These are phyloP conservation scores for Hylyphantes graminicola DNA, from an alignment of 1,140 invertebrate species.

Conservation along the genomic window DNA sequence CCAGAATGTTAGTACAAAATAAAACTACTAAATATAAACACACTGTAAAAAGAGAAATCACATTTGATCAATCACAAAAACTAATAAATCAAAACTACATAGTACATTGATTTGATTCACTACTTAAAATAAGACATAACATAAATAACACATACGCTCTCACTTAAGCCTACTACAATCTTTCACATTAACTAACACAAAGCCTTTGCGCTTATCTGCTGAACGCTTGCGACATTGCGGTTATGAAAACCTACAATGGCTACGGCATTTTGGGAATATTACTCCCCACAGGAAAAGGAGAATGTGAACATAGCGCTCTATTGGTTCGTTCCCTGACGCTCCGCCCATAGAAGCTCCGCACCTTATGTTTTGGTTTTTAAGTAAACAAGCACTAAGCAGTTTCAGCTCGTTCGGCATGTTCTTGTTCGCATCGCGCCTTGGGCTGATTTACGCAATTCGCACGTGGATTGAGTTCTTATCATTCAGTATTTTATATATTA, in stretches of 20 bases:
- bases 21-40: neutral
- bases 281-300: no score
- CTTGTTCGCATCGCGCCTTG: no score
- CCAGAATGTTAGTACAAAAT: constrained; percentile 22
- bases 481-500: no score
- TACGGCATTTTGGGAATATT: no score
- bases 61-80: constrained; percentile 3
- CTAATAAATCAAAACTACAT: constrained; percentile 15
- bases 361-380: no score
- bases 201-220: constrained; percentile 41
- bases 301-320: no score
- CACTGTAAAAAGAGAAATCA: neutral
- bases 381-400: no score
- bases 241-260: neutral
- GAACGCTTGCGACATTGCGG: constrained; percentile 46
- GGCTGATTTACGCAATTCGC: no score
- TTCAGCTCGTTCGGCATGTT: no score
- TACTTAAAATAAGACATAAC: constrained; percentile 19
- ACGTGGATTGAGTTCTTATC: no score
- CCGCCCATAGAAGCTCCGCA: no score
- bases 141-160: constrained; percentile 45
- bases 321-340: no score
- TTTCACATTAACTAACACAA: constrained; percentile 38
- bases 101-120: constrained; percentile 5
- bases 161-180: constrained; percentile 58